phyloP scores from a whole-genome alignment of 2,797 vertebrate genomes.

The Chiloscyllium punctatum region DNA sequence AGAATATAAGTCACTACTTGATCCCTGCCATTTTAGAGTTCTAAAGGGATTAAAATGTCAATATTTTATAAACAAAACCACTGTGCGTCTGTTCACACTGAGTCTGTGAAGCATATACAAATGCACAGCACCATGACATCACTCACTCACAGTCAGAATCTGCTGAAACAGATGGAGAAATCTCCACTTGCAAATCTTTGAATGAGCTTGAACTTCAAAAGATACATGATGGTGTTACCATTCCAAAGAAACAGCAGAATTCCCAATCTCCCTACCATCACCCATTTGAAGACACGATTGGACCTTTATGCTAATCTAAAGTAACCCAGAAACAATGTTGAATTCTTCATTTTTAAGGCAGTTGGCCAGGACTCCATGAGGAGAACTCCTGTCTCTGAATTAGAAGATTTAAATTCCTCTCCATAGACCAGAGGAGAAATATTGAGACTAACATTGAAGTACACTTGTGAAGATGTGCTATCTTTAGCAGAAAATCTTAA shows the following conservation, averaged over 20 bases:
- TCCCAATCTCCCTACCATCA: background rate
- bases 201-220: background rate
- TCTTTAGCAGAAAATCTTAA: background rate
- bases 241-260: background rate
- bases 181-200: slow-evolving; percentile 15
- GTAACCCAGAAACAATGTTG: background rate
- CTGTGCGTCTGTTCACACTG: slow-evolving; percentile 23
- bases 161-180: background rate
- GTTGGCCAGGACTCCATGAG: background rate
- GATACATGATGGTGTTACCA: background rate
- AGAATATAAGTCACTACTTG: background rate
- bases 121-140: background rate
- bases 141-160: slow-evolving; percentile 17
- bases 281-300: background rate
- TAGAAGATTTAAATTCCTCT: background rate
- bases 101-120: slow-evolving; percentile 32
- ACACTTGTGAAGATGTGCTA: background rate
- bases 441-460: background rate
- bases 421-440: background rate
- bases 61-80: slow-evolving; percentile 35
- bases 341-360: background rate
- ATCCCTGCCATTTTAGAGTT: slow-evolving; percentile 1
- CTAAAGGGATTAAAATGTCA: slow-evolving; percentile 26
- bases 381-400: background rate
- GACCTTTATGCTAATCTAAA: too few species aligned